Base-by-base conservation (phyloP, 2,797 vertebrate genomes). In the Helicolenus hilgendorfi region DNA sequence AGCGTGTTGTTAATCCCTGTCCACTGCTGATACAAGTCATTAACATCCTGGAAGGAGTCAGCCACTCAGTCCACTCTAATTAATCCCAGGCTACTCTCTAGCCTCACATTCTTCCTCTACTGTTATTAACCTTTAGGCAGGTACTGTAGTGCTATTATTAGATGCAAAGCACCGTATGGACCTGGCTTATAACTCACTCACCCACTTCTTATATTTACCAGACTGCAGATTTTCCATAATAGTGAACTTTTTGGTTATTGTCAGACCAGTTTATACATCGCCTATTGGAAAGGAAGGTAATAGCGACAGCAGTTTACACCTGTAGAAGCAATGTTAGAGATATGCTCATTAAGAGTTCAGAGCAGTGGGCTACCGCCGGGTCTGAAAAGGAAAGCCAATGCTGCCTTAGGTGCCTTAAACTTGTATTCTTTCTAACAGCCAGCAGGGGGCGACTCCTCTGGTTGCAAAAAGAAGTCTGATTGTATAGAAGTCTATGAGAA, bases 61-160 rank as follows among this genome's bases (percentile, higher is more conserved):
- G 79, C 76, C 45, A 58, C 78, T 86, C 73, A 81, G 71, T 70
- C 77, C 79, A 78, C 53, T 88, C 64, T 93, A 88, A 95, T 93
- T 86, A 94, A 91, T 86, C 86, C 81, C 88, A 78, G 18, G 45
- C 60, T 77, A 45, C 71, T 64, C 62, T 56, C 64, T 67, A 38
- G 8, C 60, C 59, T 5, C 55, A 29, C 58, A 35, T 13, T 45
- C 56, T 33, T 74, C 33, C 53, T 53, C 59, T 14, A 29, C 22
- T 41, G 5, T n/a, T 9, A 82, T 82, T 79, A 76, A 62, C 59
- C 80, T 75, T 49, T 20, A 65, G 26, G 9, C 70, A n/a, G 38
- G 67, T 35, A 45, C 38, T 45, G 14, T 45, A 27, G n/a, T 8
- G 3, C 22, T 58, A 20, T 68, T 60, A 79, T 11, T 53, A 84